Percentiles rank a stretch among this genome's conserved stretches.
Evolutionary conservation across 2,888 invertebrate species (phyloP).

Genomic region (Pseudococcus longispinus): DNA sequence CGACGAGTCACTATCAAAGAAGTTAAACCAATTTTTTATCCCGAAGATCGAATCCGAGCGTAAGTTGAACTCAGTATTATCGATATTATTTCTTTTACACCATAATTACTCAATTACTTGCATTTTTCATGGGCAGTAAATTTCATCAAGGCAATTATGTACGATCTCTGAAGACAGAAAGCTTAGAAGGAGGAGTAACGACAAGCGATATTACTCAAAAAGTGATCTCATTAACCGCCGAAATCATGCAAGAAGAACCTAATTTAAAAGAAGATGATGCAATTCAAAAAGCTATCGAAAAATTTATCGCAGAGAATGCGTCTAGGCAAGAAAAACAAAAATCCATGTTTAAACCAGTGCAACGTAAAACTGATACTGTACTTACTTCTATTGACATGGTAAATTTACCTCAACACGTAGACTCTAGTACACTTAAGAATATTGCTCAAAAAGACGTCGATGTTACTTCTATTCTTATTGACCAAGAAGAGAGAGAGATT

Average conservation of each 20-base stretch:
- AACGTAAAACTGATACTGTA: not conserved
- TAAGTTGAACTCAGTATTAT: constrained; percentile 65
- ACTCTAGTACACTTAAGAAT: not conserved
- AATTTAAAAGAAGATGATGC: constrained; percentile 32
- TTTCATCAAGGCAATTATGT: not conserved
- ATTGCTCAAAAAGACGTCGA: constrained; percentile 36
- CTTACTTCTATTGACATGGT: not conserved
- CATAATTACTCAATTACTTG: not conserved
- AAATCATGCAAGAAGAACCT: not conserved
- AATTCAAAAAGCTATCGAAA: constrained; percentile 8
- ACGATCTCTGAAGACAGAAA: not conserved
- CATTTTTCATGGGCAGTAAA: not conserved
- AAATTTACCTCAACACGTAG: not conserved
- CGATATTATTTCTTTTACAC: not conserved
- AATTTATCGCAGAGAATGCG: not conserved
- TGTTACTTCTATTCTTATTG: not conserved
- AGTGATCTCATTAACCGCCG: constrained; percentile 15
- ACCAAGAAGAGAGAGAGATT: not conserved
- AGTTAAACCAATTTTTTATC: constrained; percentile 77
- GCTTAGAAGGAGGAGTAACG: constrained; percentile 3
- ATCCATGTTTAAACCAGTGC: not conserved
- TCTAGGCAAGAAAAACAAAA: not conserved
- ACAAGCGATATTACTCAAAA: constrained; percentile 17
- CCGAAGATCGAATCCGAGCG: constrained; percentile 85
- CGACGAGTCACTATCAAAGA: constrained; percentile 70